phyloP scores from a whole-genome alignment of 2,888 invertebrate genomes.

The Lithodes maja region DNA sequence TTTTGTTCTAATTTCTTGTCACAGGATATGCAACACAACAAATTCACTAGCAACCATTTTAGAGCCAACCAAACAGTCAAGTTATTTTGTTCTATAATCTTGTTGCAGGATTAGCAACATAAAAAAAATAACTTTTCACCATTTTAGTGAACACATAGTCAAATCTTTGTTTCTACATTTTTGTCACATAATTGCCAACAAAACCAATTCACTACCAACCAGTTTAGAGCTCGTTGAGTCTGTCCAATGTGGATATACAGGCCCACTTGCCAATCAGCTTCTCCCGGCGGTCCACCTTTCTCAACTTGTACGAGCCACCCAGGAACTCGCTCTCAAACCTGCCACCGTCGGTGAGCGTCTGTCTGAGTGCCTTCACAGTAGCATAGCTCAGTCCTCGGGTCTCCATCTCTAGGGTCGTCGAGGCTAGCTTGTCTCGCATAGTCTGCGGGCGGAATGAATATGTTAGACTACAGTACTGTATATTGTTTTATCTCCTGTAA shows the following conservation, averaged over 20 bases:
- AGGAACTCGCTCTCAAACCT: constrained; percentile 63
- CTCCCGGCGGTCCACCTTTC: constrained; percentile 64
- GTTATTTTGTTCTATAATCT: too few species aligned
- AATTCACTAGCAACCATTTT: too few species aligned
- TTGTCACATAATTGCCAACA: too few species aligned
- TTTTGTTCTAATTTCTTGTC: too few species aligned
- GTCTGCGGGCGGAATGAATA: constrained; percentile 36
- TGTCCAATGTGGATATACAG: constrained; percentile 64
- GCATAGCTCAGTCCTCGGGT: constrained; percentile 64
- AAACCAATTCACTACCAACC: not conserved
- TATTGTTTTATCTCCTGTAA: too few species aligned
- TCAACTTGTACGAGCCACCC: constrained; percentile 66
- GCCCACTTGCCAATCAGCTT: constrained; percentile 69
- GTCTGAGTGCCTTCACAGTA: constrained; percentile 61
- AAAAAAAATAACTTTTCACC: too few species aligned
- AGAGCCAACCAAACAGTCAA: too few species aligned
- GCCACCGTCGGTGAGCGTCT: constrained; percentile 66
- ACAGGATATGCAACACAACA: too few species aligned
- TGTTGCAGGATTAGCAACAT: too few species aligned
- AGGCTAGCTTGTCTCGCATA: constrained; percentile 62
- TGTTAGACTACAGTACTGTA: too few species aligned
- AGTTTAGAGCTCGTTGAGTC: constrained; percentile 50
- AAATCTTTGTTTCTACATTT: too few species aligned
- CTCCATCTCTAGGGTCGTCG: constrained; percentile 56
- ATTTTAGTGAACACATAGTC: too few species aligned